Base-by-base conservation (phyloP, 2,797 vertebrate genomes). In the Threskiornis aethiopicus region DNA sequence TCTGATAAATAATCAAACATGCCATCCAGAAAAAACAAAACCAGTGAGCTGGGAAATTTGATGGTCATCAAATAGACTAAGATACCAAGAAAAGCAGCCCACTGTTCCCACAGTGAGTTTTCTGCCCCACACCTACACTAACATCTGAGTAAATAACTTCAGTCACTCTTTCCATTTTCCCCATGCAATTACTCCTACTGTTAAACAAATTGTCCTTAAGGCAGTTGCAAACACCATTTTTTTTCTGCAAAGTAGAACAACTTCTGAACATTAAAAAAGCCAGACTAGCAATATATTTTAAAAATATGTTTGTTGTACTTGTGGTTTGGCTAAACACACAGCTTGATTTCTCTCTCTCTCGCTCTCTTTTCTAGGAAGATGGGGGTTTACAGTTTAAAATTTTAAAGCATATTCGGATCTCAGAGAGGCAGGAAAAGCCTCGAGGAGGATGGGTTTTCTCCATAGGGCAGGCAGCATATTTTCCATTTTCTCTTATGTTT, bases 1-100 rank as follows among this genome's bases (percentile, higher is more conserved):
- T 98, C 99, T 98, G 98, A 99, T 99, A 99, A 99, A 99, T 99
- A 99, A 99, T 99, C 99, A 99, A 99, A 99, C 98, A 98, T 98
- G 98, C 98, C 98, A 99, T 99, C 99, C 99, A 99, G 99, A 99
- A 99, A 99, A 99, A 99, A 99, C 99, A 99, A 99, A 99, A 98
- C 97, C 97, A 98, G 97, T 94, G 98, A 98, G 98, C 98, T 98
- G 98, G 97, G 98, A 98, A 98, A 98, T 98, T 97, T 98, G 98
- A 99, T 98, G 98, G 98, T 98, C 99, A 99, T 98, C 98, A 99
- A 98, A 98, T 98, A 97, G 98, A 98, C 98, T 98, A 97, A 97
- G 98, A 99, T 99, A 99, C 98, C 98, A 99, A 99, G 99, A 99
- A 99, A 99, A 99, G 98, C 98, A 98, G 99, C 98, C 98, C 97